Percentiles rank a stretch among this genome's conserved stretches.
phyloP scores from a whole-genome alignment of 2,888 invertebrate genomes.

The Hydraecia micacea region DNA sequence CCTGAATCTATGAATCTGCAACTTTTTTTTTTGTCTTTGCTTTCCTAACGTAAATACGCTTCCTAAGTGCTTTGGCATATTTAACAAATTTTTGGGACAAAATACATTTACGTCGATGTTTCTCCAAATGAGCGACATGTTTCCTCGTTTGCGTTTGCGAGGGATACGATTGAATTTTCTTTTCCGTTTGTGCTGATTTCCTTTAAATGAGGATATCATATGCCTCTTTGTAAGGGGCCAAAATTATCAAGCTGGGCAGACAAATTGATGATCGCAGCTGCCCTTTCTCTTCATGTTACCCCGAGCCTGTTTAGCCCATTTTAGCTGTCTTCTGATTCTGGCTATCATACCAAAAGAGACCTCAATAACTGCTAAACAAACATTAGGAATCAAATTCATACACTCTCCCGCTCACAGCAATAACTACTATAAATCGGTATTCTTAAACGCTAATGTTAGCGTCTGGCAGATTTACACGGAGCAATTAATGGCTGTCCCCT shows the following conservation, averaged over 20 bases:
- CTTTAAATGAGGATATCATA: no score
- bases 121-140: no score
- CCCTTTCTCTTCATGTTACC: not conserved
- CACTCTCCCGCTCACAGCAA: not conserved
- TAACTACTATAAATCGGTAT: conserved; percentile 19
- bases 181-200: not conserved
- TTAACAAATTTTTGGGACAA: no score
- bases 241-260: not conserved
- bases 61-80: no score
- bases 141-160: no score
- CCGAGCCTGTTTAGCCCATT: not conserved
- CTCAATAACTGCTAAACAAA: not conserved
- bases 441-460: conserved; percentile 37
- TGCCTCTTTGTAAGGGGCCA: not conserved
- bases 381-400: not conserved
- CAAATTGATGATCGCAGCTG: not conserved
- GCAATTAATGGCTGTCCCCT: conserved; percentile 51
- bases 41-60: no score
- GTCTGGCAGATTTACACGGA: conserved; percentile 58
- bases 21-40: no score
- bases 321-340: not conserved
- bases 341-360: not conserved
- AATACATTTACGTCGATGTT: no score
- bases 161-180: not conserved
- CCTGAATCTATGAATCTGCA: not conserved